phyloP scores from a whole-genome alignment of 2,113 vertebrate species.

The Epinephelus cyanopodus region DNA sequence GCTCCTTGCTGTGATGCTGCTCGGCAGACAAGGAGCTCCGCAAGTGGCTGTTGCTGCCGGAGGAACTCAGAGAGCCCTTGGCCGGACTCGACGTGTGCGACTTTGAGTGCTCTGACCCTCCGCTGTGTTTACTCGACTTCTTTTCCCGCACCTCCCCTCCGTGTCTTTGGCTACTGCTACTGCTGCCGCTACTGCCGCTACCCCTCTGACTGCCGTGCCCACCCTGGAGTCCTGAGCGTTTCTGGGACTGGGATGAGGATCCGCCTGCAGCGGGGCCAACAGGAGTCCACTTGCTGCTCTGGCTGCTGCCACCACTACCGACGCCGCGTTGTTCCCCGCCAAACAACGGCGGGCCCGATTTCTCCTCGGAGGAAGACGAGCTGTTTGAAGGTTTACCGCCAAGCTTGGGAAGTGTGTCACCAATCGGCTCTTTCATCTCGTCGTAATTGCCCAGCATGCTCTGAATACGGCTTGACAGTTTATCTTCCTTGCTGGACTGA shows the following conservation, averaged over 20 bases:
- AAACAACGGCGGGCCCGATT: slow-evolving; percentile 89
- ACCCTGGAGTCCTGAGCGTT: slow-evolving; percentile 89
- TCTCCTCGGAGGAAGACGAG: slow-evolving; percentile 92
- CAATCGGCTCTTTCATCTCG: slow-evolving; percentile 97
- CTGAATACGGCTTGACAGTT: slow-evolving; percentile 98
- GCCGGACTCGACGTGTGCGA: slow-evolving; percentile 91
- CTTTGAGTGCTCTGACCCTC: slow-evolving; percentile 91
- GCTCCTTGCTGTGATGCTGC: slow-evolving; percentile 94
- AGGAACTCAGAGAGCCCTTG: slow-evolving; percentile 89
- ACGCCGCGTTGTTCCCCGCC: slow-evolving; percentile 89
- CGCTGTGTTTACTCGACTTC: slow-evolving; percentile 93
- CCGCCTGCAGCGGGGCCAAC: slow-evolving; percentile 92
- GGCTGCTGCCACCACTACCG: slow-evolving; percentile 84
- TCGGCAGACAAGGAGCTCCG: slow-evolving; percentile 88
- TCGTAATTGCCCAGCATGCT: slow-evolving; percentile 99
- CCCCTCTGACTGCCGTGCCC: slow-evolving; percentile 86
- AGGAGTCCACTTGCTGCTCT: slow-evolving; percentile 97
- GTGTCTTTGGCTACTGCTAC: slow-evolving; percentile 89
- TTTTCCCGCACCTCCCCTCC: slow-evolving; percentile 89
- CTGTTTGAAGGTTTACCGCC: slow-evolving; percentile 89
- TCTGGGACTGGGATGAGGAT: slow-evolving; percentile 89
- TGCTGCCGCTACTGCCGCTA: slow-evolving; percentile 78
- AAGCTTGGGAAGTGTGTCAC: slow-evolving; percentile 92
- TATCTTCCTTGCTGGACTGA: slow-evolving; percentile 98
- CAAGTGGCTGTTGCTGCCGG: slow-evolving; percentile 86